A percentile compares a stretch with the other conserved stretches of the same genome.
phyloP scores from a whole-genome alignment of 2,888 invertebrate genomes.

The Epinotia brunnichana region DNA sequence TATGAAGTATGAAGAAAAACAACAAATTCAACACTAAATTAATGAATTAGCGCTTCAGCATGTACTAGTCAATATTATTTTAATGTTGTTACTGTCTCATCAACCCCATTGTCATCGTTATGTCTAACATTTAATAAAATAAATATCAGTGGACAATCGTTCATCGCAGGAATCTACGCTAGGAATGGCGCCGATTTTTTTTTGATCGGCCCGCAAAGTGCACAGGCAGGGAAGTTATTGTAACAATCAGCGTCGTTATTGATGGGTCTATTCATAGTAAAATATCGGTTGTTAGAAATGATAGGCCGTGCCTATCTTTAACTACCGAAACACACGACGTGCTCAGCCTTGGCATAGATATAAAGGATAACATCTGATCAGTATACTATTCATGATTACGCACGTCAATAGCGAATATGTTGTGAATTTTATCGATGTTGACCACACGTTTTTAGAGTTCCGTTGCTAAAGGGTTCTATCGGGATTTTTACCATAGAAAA shows the following conservation, averaged over 20 bases:
- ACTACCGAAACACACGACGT: conserved; percentile 46
- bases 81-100: too few relatives aligned
- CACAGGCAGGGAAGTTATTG: not conserved
- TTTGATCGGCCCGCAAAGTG: not conserved
- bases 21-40: too few relatives aligned
- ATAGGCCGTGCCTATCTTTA: conserved; percentile 43
- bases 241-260: not conserved
- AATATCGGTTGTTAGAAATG: conserved; percentile 31
- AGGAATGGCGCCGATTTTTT: not conserved
- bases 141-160: too few relatives aligned
- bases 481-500: not conserved
- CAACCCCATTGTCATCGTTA: too few relatives aligned
- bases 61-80: too few relatives aligned
- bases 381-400: conserved; percentile 29
- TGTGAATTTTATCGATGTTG: conserved; percentile 55
- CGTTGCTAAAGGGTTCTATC: not conserved
- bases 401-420: conserved; percentile 43
- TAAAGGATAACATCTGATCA: conserved; percentile 46
- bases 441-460: conserved; percentile 13
- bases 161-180: too few relatives aligned
- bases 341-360: conserved; percentile 53
- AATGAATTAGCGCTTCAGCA: too few relatives aligned
- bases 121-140: too few relatives aligned
- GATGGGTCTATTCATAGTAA: conserved; percentile 8
- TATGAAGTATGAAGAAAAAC: too few relatives aligned